A percentile compares a stretch with the other conserved stretches of the same genome.
phyloP scores from a whole-genome alignment of 2,113 vertebrate species.

The Phrynocephalus versicolor region DNA sequence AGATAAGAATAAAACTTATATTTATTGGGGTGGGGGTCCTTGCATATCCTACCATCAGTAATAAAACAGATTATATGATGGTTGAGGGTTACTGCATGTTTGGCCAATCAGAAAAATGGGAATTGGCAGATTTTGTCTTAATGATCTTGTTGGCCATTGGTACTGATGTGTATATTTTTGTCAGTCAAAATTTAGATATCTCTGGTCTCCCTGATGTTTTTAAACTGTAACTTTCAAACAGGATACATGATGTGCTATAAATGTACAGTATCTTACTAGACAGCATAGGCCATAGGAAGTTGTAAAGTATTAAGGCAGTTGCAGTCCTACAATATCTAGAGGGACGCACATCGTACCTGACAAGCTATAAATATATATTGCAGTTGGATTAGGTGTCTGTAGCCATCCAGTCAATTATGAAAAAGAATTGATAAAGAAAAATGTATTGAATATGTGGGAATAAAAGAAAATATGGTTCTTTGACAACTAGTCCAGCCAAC shows the following conservation, averaged over 20 bases:
- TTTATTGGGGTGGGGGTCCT: neutral
- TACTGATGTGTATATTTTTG: neutral
- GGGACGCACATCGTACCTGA: no score
- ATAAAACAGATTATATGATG: neutral
- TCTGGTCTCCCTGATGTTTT: no score
- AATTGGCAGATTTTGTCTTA: neutral
- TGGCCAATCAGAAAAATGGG: neutral
- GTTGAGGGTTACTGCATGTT: neutral
- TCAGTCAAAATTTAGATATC: no score
- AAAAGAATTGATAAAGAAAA: neutral
- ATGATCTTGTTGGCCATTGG: no score
- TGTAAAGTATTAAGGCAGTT: no score
- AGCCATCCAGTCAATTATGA: neutral
- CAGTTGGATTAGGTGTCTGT: neutral
- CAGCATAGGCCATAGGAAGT: no score
- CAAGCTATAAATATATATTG: no score
- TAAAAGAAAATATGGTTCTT: neutral
- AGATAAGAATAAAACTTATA: no score
- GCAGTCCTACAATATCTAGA: no score
- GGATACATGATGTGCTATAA: no score
- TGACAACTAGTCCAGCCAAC: neutral
- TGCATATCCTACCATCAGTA: neutral
- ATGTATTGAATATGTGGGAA: neutral
- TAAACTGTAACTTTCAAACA: no score
- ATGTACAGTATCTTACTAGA: no score